Conservation (phyloP, 2,113 vertebrate genomes). For the Megalops atlanticus region DNA sequence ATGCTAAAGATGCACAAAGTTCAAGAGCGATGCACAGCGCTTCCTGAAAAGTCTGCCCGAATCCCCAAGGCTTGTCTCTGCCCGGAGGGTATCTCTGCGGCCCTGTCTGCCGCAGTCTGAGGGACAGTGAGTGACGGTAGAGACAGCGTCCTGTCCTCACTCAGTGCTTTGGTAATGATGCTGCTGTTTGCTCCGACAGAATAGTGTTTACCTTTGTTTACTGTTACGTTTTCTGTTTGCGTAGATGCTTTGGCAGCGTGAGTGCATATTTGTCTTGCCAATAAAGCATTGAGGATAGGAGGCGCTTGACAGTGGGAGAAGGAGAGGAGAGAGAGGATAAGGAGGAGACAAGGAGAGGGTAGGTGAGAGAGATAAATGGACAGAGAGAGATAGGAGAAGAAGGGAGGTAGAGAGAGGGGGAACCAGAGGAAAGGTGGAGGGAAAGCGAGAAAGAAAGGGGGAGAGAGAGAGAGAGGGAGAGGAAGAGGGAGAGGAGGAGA, state of each 20-base stretch:
- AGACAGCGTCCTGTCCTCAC: background rate
- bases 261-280: constrained; percentile 23
- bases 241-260: background rate
- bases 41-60: background rate
- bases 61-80: background rate
- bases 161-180: background rate
- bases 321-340: background rate
- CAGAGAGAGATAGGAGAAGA: background rate
- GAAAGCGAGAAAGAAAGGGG: background rate
- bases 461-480: background rate
- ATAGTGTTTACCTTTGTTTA: constrained; percentile 7
- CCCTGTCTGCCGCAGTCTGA: no score
- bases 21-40: background rate
- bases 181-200: background rate
- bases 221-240: background rate
- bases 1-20: background rate
- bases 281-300: constrained; percentile 4
- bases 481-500: background rate
- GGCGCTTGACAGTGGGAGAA: background rate
- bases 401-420: background rate
- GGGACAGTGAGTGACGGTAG: background rate
- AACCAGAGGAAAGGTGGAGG: background rate
- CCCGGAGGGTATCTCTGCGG: no score
- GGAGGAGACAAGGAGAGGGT: background rate
- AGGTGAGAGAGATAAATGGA: background rate